Conservation (phyloP, 2,113 vertebrate species). For the Tricholaema leucomelas region DNA sequence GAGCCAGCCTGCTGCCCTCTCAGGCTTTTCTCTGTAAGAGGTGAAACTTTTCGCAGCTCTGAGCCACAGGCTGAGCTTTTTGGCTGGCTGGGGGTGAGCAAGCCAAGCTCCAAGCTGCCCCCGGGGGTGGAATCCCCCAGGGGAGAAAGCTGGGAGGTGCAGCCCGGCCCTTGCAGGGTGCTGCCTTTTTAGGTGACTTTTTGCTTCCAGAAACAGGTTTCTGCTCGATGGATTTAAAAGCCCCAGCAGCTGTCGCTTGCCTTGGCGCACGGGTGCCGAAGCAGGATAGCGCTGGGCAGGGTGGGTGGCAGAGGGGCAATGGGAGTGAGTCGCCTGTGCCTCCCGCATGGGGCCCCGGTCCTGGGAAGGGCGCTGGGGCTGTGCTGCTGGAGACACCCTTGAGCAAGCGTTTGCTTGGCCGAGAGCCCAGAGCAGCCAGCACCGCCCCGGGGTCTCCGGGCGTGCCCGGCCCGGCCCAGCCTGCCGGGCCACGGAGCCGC, state of each 20-base stretch:
- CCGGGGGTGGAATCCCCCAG: not conserved
- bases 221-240: not conserved
- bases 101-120: not conserved
- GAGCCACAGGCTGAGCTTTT: not conserved
- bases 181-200: not conserved
- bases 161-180: not conserved
- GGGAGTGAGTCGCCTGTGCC: fast-evolving
- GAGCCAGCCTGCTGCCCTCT: not conserved
- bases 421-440: not conserved
- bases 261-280: fast-evolving
- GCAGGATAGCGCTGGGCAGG: fast-evolving
- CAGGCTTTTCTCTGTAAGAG: not conserved
- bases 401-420: not conserved
- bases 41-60: not conserved
- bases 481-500: not conserved
- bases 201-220: not conserved
- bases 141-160: not conserved
- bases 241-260: not conserved
- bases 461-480: not conserved
- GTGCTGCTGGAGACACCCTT: not conserved
- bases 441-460: not conserved
- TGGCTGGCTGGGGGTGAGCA: fast-evolving
- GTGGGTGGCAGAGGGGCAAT: not conserved
- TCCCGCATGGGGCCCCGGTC: not conserved
- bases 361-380: not conserved